phyloP scores from a whole-genome alignment of 2,797 vertebrate species.

The Menidia menidia region DNA sequence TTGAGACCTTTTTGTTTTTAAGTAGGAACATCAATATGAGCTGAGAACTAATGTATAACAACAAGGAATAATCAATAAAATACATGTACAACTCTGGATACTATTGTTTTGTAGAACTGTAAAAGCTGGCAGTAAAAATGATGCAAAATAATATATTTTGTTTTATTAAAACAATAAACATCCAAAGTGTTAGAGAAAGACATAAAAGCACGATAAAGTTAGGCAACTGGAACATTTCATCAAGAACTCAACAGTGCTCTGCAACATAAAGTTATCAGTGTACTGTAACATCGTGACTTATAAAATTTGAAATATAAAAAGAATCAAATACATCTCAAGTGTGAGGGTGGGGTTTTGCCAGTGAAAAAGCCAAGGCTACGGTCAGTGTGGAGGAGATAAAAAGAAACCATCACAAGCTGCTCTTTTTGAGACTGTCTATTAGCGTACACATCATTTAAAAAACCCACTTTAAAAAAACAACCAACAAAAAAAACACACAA shows the following conservation, averaged over 20 bases:
- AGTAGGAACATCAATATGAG: constrained; percentile 9
- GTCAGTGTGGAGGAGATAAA: constrained; percentile 37
- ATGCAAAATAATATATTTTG: constrained; percentile 32
- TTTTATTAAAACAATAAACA: constrained; percentile 74
- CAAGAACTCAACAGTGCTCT: constrained; percentile 62
- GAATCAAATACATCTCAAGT: constrained; percentile 48
- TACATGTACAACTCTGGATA: constrained; percentile 25
- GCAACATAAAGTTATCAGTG: constrained; percentile 60
- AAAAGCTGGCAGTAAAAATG: constrained; percentile 43
- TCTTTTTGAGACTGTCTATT: constrained; percentile 37
- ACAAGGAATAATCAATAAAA: constrained; percentile 22
- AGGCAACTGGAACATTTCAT: constrained; percentile 68
- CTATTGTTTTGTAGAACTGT: constrained; percentile 26
- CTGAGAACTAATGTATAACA: constrained; percentile 25
- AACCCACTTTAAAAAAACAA: constrained; percentile 54
- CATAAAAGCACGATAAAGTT: constrained; percentile 64
- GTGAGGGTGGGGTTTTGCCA: constrained; percentile 33
- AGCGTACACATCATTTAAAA: constrained; percentile 37
- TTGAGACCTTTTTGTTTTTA: constrained; percentile 24
- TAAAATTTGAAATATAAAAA: constrained; percentile 67
- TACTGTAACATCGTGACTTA: constrained; percentile 57
- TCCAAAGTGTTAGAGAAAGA: constrained; percentile 67
- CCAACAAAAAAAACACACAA: constrained; percentile 63
- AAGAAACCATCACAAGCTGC: constrained; percentile 42
- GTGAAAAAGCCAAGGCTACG: constrained; percentile 60